Conservation (phyloP, 2,113 vertebrate genomes). For the Scartelaos histophorus region DNA sequence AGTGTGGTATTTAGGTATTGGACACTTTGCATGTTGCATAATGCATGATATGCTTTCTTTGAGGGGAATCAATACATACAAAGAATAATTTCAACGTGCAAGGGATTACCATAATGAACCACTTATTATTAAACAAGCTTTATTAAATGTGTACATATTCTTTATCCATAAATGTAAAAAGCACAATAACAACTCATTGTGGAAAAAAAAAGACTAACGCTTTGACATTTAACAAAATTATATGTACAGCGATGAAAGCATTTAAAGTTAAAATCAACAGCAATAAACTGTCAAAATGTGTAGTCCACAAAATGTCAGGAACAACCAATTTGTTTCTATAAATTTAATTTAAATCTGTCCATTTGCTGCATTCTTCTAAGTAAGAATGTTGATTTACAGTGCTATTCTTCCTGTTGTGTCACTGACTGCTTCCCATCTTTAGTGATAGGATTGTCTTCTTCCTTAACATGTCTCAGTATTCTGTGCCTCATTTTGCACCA, state of each 20-base stretch:
- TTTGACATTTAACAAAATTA: conserved; percentile 28
- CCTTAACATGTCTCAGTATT: neutral
- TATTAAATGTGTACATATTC: conserved; percentile 66
- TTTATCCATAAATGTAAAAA: conserved; percentile 59
- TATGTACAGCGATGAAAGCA: conserved; percentile 3
- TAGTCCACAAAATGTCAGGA: neutral
- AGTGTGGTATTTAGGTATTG: too few species aligned
- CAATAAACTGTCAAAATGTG: neutral
- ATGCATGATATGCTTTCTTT: too few species aligned
- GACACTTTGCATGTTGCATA: too few species aligned
- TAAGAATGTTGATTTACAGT: neutral
- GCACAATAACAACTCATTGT: conserved; percentile 46
- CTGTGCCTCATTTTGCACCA: neutral
- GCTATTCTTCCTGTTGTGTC: neutral
- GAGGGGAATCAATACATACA: too few species aligned
- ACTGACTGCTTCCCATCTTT: neutral
- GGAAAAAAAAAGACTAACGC: conserved; percentile 16
- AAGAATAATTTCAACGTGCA: neutral
- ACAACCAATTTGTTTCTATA: neutral
- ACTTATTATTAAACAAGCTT: conserved; percentile 48
- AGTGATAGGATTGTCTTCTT: neutral
- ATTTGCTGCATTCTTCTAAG: neutral
- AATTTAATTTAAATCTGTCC: neutral
- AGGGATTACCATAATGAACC: neutral
- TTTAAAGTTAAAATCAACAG: neutral